phyloP scores from a whole-genome alignment of 1,140 invertebrate species.

The Ruditapes philippinarum region DNA sequence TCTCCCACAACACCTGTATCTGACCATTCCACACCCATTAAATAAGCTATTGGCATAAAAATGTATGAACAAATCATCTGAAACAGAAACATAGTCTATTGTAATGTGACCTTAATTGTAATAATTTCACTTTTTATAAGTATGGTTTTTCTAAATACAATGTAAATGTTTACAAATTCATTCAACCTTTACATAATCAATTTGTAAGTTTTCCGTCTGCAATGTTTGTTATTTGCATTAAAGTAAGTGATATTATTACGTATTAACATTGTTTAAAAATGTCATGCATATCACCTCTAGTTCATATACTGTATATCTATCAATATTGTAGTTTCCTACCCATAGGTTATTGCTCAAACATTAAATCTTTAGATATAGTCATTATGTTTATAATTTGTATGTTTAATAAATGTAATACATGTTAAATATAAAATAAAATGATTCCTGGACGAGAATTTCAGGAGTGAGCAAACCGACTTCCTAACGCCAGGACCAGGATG shows the following conservation, averaged over 20 bases:
- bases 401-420: neutral
- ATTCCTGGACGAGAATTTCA: slow-evolving; percentile 83
- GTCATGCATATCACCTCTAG: no score
- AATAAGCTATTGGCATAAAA: slow-evolving; percentile 84
- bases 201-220: no score
- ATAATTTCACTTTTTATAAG: neutral
- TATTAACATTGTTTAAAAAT: neutral
- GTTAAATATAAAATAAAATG: neutral
- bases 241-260: neutral
- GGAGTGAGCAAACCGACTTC: slow-evolving; percentile 91
- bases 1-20: slow-evolving; percentile 84
- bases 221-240: neutral
- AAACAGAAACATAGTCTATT: no score
- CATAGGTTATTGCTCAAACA: no score
- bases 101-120: no score
- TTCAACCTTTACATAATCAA: neutral
- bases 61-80: slow-evolving; percentile 85
- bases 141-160: neutral
- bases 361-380: no score
- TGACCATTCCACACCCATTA: slow-evolving; percentile 84
- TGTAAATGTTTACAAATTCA: no score
- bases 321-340: no score
- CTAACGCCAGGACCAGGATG: slow-evolving; percentile 93
- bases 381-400: no score
- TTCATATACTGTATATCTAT: no score